A percentile compares a stretch with the other conserved stretches of the same genome.
Conservation (phyloP, 2,797 vertebrate genomes). For the Craterocephalus amniculus region DNA sequence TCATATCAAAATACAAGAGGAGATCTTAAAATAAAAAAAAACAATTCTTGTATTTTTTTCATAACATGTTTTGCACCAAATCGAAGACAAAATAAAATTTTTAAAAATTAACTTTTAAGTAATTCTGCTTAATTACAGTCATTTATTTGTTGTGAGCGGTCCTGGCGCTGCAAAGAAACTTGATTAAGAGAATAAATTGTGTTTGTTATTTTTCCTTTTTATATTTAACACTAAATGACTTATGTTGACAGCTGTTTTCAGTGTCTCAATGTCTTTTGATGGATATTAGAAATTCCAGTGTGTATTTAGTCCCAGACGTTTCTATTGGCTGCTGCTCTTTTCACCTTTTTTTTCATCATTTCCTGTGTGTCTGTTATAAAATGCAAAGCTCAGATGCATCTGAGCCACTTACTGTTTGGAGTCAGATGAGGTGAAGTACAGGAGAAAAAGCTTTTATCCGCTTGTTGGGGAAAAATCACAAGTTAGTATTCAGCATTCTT, state of each 20-base stretch:
- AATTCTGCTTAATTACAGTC: not conserved
- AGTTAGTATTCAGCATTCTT: constrained; percentile 56
- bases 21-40: no score
- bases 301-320: constrained; percentile 4
- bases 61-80: not conserved
- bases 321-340: constrained; percentile 35
- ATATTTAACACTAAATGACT: not conserved
- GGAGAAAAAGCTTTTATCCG: not conserved
- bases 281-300: not conserved
- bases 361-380: not conserved
- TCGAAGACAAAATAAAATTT: not conserved
- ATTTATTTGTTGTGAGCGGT: not conserved
- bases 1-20: no score
- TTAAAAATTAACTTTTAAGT: not conserved
- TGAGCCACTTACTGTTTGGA: constrained; percentile 12
- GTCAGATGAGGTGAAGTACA: not conserved
- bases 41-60: no score
- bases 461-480: constrained; percentile 33
- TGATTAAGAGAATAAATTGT: not conserved
- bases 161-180: not conserved
- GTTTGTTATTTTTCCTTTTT: not conserved
- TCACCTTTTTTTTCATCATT: constrained; percentile 6
- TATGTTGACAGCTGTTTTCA: not conserved
- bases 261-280: not conserved
- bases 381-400: constrained; percentile 11